Conservation (phyloP, 1,140 invertebrate species). For the Drosophila leontia region DNA sequence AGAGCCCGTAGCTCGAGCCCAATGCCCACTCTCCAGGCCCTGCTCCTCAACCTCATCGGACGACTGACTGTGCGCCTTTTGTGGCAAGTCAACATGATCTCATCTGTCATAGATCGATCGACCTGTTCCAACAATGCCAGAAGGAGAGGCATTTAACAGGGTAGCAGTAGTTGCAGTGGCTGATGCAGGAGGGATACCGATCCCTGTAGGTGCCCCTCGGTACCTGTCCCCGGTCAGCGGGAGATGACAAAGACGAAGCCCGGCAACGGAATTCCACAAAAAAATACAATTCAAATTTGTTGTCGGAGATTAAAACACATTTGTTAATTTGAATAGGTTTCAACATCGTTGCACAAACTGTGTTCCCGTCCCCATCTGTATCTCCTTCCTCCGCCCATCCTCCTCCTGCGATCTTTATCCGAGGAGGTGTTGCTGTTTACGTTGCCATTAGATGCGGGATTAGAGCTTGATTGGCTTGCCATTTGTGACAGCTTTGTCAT, state of each 20-base stretch:
- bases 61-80: conserved; percentile 60
- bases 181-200: conserved; percentile 53
- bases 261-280: conserved; percentile 54
- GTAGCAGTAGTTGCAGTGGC: conserved; percentile 45
- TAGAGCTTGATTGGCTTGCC: conserved; percentile 62
- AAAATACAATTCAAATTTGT: conserved; percentile 79
- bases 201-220: conserved; percentile 6
- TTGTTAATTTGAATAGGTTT: conserved; percentile 82
- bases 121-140: conserved; percentile 75
- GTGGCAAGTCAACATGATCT: conserved; percentile 82
- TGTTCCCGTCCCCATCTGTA: conserved; percentile 10
- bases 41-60: not conserved
- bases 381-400: not conserved
- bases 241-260: conserved; percentile 31
- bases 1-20: not conserved
- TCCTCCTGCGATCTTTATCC: conserved; percentile 28
- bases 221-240: conserved; percentile 68
- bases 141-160: conserved; percentile 60
- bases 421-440: conserved; percentile 60
- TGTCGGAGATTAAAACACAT: conserved; percentile 81
- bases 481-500: conserved; percentile 63
- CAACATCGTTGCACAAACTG: conserved; percentile 70
- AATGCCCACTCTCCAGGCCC: conserved; percentile 6
- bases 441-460: conserved; percentile 58
- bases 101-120: conserved; percentile 84